These are phyloP conservation scores for Crepidodera aurea DNA, from an alignment of 2,888 invertebrate species.

Conservation along the genomic window DNA sequence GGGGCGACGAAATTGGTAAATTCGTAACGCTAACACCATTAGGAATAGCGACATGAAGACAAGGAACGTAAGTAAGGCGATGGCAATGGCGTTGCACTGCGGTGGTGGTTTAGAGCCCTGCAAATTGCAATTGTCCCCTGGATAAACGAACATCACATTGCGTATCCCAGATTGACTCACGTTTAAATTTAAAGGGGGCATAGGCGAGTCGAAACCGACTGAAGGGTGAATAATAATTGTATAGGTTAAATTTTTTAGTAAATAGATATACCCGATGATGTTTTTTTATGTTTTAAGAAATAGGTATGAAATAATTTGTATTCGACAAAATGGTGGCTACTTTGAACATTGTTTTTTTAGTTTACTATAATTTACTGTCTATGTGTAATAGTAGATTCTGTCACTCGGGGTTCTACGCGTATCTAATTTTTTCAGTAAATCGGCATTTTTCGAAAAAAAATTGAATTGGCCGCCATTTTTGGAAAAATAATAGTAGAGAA, in stretches of 20 bases:
- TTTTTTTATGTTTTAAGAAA: no score
- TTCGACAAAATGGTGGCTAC: no score
- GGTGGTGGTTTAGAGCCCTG: slow-evolving; percentile 36
- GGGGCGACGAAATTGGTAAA: slow-evolving; percentile 64
- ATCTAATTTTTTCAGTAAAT: no score
- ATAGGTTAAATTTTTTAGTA: slow-evolving; percentile 6
- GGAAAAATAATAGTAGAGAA: no score
- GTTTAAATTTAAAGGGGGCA: slow-evolving; percentile 16
- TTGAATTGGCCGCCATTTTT: no score
- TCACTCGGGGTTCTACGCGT: no score
- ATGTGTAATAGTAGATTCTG: no score
- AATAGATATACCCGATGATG: no score
- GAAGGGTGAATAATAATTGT: not conserved
- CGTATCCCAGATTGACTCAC: slow-evolving; percentile 63
- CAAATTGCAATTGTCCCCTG: slow-evolving; percentile 60
- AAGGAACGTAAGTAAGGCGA: slow-evolving; percentile 15
- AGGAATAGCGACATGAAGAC: slow-evolving; percentile 44
- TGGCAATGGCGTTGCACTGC: slow-evolving; percentile 16
- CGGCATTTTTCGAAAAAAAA: no score
- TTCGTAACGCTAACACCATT: slow-evolving; percentile 64
- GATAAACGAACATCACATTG: slow-evolving; percentile 61
- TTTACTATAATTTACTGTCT: no score
- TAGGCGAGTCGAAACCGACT: slow-evolving; percentile 17
- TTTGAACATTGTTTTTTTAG: no score
- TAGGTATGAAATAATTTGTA: no score